Percentiles rank a stretch among this genome's conserved stretches.
Conservation (phyloP, 2,888 invertebrate genomes). For the Pristionchus mayeri region DNA sequence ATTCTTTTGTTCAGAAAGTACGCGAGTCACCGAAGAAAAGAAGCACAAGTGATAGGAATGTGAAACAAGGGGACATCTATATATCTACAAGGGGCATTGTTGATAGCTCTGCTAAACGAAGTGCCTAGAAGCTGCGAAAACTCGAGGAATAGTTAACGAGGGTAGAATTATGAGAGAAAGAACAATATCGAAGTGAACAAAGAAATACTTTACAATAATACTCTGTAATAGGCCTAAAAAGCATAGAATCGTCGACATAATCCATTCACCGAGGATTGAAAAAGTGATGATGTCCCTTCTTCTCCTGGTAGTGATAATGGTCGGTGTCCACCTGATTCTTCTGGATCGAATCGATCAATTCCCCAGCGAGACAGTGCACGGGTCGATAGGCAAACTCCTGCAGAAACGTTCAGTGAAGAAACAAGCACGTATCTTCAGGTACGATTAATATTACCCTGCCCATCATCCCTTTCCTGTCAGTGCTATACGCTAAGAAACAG, state of each 20-base stretch:
- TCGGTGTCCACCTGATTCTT: constrained; percentile 57
- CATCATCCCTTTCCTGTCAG: no score
- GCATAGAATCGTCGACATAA: background rate
- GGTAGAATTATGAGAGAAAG: no score
- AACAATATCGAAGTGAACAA: background rate
- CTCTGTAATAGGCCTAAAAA: no score
- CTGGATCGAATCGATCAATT: constrained; percentile 64
- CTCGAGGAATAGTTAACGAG: no score
- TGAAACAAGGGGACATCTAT: background rate
- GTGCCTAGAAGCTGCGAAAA: no score
- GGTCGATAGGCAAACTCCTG: constrained; percentile 62
- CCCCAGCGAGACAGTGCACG: constrained; percentile 68
- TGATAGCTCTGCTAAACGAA: background rate
- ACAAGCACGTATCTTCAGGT: background rate
- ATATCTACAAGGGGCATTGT: background rate
- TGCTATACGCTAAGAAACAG: no score
- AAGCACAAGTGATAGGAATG: constrained; percentile 11
- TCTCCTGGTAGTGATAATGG: constrained; percentile 61
- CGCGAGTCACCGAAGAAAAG: background rate
- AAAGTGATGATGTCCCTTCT: constrained; percentile 64
- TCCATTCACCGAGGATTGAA: constrained; percentile 54
- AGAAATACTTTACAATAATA: background rate
- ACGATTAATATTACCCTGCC: no score
- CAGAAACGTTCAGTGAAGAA: constrained; percentile 44
- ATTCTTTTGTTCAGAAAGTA: background rate